Conservation (phyloP, 2,113 vertebrate genomes). For the Danionella cerebrum region DNA sequence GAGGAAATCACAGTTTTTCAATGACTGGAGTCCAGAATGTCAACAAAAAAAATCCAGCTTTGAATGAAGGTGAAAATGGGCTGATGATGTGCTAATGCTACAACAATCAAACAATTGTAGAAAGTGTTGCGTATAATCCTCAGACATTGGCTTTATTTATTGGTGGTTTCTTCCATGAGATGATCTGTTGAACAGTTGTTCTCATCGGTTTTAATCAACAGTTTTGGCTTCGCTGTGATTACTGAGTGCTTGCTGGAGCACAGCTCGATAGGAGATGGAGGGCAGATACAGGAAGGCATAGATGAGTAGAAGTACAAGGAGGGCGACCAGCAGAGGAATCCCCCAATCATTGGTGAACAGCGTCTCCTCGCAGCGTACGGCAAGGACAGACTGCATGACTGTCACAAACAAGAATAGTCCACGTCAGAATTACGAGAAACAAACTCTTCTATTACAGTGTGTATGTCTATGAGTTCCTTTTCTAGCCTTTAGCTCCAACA, state of each 20-base stretch:
- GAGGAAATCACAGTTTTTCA: background rate
- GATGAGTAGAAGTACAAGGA: slow-evolving; percentile 59
- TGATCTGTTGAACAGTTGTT: background rate
- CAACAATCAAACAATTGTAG: too few species aligned
- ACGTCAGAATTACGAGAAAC: background rate
- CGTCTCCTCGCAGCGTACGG: slow-evolving; percentile 63
- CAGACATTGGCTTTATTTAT: too few species aligned
- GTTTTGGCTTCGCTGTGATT: slow-evolving; percentile 23
- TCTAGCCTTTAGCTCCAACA: too few species aligned
- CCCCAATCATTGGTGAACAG: slow-evolving; percentile 62
- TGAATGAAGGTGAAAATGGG: too few species aligned
- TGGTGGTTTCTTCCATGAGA: background rate
- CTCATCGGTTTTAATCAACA: background rate
- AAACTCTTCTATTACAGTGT: background rate
- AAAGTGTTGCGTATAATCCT: too few species aligned
- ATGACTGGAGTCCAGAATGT: background rate
- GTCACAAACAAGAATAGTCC: background rate
- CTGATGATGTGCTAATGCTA: background rate
- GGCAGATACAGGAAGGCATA: slow-evolving; percentile 66
- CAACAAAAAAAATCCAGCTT: background rate
- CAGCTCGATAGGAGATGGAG: slow-evolving; percentile 47
- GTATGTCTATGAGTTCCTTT: too few species aligned
- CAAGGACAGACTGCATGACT: slow-evolving; percentile 39
- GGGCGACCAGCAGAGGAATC: slow-evolving; percentile 53
- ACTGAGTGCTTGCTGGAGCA: slow-evolving; percentile 1